Evolutionary conservation across 2,888 invertebrate genomes (phyloP).

Genomic region (Apotomis betuletana): DNA sequence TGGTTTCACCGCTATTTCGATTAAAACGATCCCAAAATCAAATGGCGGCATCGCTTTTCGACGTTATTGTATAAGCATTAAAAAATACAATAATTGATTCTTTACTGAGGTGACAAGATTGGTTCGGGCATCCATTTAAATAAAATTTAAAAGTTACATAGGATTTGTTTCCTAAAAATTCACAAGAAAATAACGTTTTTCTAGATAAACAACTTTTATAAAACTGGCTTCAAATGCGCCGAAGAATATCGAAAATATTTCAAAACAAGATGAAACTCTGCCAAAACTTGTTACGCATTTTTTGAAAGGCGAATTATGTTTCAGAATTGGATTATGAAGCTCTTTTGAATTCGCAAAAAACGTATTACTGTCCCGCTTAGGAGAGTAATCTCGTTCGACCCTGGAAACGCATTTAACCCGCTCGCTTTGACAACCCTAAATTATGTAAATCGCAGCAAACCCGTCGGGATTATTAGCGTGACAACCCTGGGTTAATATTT

Average conservation of each 20-base stretch:
- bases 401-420: conserved; percentile 38
- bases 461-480: conserved; percentile 32
- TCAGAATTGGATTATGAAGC: conserved; percentile 33
- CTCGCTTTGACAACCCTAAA: conserved; percentile 38
- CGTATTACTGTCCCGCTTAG: conserved; percentile 36
- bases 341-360: conserved; percentile 39
- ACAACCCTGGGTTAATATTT: conserved; percentile 25
- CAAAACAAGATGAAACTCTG: conserved; percentile 13
- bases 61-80: too few relatives aligned
- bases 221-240: background rate
- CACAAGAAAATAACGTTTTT: background rate
- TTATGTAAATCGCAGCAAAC: conserved; percentile 35
- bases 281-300: conserved; percentile 35
- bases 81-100: too few relatives aligned
- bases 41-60: too few relatives aligned
- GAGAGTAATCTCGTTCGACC: conserved; percentile 31
- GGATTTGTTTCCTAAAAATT: background rate
- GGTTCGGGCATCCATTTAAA: background rate
- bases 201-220: background rate
- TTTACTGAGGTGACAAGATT: too few relatives aligned
- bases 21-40: too few relatives aligned
- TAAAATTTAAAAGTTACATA: background rate
- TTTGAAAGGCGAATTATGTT: conserved; percentile 36
- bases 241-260: conserved; percentile 13
- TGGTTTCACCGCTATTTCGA: too few relatives aligned